Conservation (phyloP, 1,140 invertebrate species). For the Atopsyche davidsoni region DNA sequence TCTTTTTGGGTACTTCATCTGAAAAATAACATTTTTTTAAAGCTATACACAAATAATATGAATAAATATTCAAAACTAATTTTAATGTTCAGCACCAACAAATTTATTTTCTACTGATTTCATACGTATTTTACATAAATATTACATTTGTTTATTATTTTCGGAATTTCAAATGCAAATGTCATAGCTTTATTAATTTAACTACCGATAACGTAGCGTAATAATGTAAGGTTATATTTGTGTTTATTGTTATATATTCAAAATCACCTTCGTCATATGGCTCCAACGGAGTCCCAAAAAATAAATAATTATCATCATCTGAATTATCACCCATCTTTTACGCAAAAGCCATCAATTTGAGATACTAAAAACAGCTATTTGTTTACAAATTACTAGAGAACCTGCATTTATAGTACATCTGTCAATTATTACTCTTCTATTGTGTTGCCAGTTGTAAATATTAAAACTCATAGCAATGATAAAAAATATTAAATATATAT, state of each 20-base stretch:
- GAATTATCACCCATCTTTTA: slow-evolving; percentile 27
- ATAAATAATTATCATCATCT: slow-evolving; percentile 62
- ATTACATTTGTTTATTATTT: background rate
- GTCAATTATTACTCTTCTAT: background rate
- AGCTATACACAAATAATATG: slow-evolving; percentile 11
- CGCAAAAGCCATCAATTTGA: background rate
- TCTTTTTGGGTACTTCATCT: slow-evolving; percentile 76
- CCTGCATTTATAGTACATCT: background rate
- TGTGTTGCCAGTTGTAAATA: background rate
- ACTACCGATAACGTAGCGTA: slow-evolving; percentile 9
- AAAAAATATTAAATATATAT: background rate
- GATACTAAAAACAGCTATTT: background rate
- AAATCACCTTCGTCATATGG: slow-evolving; percentile 70
- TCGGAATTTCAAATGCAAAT: background rate
- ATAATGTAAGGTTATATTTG: slow-evolving; percentile 7
- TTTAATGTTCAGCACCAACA: background rate
- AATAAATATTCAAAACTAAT: slow-evolving; percentile 16
- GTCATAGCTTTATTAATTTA: slow-evolving; percentile 5
- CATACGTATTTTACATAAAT: slow-evolving; percentile 15
- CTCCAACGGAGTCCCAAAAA: slow-evolving; percentile 69
- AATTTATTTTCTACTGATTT: slow-evolving; percentile 6
- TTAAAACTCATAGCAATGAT: background rate
- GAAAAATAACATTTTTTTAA: slow-evolving; percentile 14
- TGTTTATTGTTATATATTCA: background rate
- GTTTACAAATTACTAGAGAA: background rate